phyloP scores from a whole-genome alignment of 2,888 invertebrate species.

The Hirtodrosophila trivittata region DNA sequence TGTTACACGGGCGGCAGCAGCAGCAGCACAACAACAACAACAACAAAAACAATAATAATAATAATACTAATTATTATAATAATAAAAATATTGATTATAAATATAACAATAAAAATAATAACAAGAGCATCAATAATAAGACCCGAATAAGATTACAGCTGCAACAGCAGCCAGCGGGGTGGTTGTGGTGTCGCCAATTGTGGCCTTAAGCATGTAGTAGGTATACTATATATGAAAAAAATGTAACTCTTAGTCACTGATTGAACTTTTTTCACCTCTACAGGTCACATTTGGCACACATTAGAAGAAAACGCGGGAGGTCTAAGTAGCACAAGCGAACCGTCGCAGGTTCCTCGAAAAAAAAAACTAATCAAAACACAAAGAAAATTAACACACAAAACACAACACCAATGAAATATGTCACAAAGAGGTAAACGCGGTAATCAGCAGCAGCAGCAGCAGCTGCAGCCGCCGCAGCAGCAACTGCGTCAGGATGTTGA shows the following conservation, averaged over 20 bases:
- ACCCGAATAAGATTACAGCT: slow-evolving; percentile 46
- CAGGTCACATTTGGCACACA: slow-evolving; percentile 57
- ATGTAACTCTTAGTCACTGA: slow-evolving; percentile 20
- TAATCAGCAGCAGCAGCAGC: slow-evolving; percentile 85
- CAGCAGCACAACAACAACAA: slow-evolving; percentile 58
- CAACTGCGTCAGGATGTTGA: slow-evolving; percentile 84
- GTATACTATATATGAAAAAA: slow-evolving; percentile 29
- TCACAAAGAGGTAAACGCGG: slow-evolving; percentile 91
- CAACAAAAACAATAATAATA: slow-evolving; percentile 39
- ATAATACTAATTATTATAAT: slow-evolving; percentile 7
- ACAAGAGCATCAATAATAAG: slow-evolving; percentile 41
- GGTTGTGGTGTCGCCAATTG: slow-evolving; percentile 75
- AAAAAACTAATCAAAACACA: slow-evolving; percentile 56
- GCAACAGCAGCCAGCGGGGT: slow-evolving; percentile 67
- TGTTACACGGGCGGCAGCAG: slow-evolving; percentile 70
- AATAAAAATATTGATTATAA: slow-evolving; percentile 18
- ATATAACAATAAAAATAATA: slow-evolving; percentile 34
- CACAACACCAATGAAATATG: slow-evolving; percentile 85
- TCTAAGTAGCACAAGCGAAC: slow-evolving; percentile 63
- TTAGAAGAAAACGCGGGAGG: slow-evolving; percentile 46
- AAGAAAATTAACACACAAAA: slow-evolving; percentile 61
- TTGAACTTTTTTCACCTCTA: slow-evolving; percentile 16
- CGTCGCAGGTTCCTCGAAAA: slow-evolving; percentile 41
- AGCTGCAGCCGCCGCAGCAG: slow-evolving; percentile 85
- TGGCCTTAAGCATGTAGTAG: slow-evolving; percentile 82